Evolutionary conservation across 2,113 vertebrate genomes (phyloP), one percentile per base, ranked within the genome.

Genomic region (Pagrus major): DNA sequence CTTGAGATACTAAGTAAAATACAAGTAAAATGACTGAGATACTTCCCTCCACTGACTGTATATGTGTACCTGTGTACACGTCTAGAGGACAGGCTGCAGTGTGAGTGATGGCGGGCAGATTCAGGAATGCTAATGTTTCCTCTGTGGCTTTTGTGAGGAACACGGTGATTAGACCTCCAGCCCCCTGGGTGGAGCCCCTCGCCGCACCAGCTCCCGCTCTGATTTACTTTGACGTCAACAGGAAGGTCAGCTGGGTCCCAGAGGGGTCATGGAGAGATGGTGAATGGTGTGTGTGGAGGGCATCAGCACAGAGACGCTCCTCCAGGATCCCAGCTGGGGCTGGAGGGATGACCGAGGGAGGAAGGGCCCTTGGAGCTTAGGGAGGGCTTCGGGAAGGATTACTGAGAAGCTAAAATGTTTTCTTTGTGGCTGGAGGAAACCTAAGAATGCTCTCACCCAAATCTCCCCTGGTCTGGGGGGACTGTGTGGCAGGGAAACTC

Each of bases 211-310:
- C 79, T 85, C 76, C 72, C 31, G 59, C 87, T 90, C 86, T 91
- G 92, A 92, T 94, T 95, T 89, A 91, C 85, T 94, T 94, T 93
- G 94, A 94, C 91, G 82, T 94, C 88, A 94, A 95, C 94, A 95
- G 94, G 94, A 95, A 95, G 91, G 90, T 88, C 85, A 86, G 84
- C 79, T 21, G 47, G 63, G 82, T 94, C 93, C 90, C 92, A 46
- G 39, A 91, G 87, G 92, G 84, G 86, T 85, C 81, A 81, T 86
- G 56, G 68, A 78, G 72, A 29, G 41, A 71, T 44, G 72, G 64
- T 44, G 74, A 75, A 78, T 31, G 29, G 68, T 73, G 51, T 61
- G 81, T 82, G 74, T 68, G 69, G 73, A 4, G 18, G 78, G 44
- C 39, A 78, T 69, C 35, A 15, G 79, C 56, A 37, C 29, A 42